phyloP scores from a whole-genome alignment of 2,797 vertebrate species.

The Brachyalestes nurse region DNA sequence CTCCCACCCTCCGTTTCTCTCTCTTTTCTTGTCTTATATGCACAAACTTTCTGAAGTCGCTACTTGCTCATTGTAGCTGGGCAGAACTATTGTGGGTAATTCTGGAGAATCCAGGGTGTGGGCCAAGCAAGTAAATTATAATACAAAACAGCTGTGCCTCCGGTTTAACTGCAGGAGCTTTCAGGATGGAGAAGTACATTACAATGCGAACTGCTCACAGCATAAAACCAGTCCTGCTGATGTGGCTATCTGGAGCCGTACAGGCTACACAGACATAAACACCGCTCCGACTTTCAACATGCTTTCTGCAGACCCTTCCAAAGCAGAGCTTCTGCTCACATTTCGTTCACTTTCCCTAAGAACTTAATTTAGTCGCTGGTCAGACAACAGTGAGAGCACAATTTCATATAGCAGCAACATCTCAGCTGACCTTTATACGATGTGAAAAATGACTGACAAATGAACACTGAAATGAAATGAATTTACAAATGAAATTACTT shows the following conservation, averaged over 20 bases:
- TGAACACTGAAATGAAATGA: too few relatives aligned
- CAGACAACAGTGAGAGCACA: too few relatives aligned
- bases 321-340: not conserved
- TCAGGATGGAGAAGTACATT: constrained; percentile 55
- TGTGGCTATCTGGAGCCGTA: constrained; percentile 25
- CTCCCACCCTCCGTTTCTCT: constrained; percentile 52
- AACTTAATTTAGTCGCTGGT: constrained; percentile 22
- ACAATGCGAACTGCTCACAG: constrained; percentile 56
- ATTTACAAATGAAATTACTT: too few relatives aligned
- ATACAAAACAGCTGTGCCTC: constrained; percentile 75
- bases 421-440: too few relatives aligned
- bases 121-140: constrained; percentile 78
- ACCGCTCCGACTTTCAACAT: not conserved
- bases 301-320: not conserved
- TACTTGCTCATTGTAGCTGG: constrained; percentile 52
- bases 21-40: constrained; percentile 56
- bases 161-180: constrained; percentile 56
- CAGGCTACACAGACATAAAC: not conserved
- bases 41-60: constrained; percentile 59
- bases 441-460: too few relatives aligned
- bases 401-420: too few relatives aligned
- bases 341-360: constrained; percentile 15
- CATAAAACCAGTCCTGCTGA: constrained; percentile 47
- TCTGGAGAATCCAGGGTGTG: constrained; percentile 69
- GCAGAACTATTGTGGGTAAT: constrained; percentile 62